These are phyloP conservation scores for Anthopleura xanthogrammica DNA, from an alignment of 92 coral and sea anemone species.

Conservation along the genomic window DNA sequence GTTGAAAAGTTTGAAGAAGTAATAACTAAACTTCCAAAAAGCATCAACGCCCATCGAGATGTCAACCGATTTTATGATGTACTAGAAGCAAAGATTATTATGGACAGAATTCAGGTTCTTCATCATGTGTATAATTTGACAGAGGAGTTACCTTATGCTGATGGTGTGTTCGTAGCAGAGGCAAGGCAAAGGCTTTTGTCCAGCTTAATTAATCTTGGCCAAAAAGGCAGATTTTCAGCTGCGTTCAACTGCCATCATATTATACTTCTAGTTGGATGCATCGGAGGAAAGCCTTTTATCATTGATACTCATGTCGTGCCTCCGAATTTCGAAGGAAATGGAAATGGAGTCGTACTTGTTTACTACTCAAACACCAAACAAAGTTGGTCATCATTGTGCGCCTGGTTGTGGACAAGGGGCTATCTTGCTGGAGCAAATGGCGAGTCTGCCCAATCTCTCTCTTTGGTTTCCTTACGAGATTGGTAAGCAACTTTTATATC, in stretches of 20 bases:
- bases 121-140: not conserved
- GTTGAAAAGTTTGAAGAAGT: not conserved
- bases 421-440: not conserved
- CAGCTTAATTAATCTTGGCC: not conserved
- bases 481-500: not conserved
- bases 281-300: constrained; percentile 4
- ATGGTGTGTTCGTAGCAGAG: not conserved
- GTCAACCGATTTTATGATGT: constrained; percentile 2
- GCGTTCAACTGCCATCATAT: not conserved
- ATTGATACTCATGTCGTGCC: constrained; percentile 5
- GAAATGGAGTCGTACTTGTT: not conserved
- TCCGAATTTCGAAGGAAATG: not conserved
- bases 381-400: not conserved
- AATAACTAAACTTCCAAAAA: not conserved
- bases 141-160: constrained; percentile 6
- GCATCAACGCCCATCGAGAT: constrained; percentile 4
- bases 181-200: not conserved
- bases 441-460: constrained; percentile 1
- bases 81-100: not conserved
- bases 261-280: not conserved
- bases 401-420: constrained; percentile 7
- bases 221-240: not conserved
- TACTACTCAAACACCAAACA: not conserved
- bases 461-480: not conserved
- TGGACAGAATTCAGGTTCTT: not conserved